Base-by-base conservation (phyloP, 64 coral and sea anemone species). In the Montipora foliosa region DNA sequence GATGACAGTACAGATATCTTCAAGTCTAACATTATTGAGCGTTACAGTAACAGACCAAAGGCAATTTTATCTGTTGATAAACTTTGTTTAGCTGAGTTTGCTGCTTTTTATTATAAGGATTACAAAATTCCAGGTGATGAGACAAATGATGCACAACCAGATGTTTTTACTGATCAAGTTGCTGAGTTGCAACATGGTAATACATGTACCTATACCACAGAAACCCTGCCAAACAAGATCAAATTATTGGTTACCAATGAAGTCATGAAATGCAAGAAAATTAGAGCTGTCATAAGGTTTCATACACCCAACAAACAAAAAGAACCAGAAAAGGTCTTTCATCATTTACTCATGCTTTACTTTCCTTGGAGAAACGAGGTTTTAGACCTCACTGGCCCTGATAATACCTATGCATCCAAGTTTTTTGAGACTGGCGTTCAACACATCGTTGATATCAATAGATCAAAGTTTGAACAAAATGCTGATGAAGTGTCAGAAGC, bases 211-310 rank as follows among this genome's bases (percentile, higher is more conserved):
- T 29, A 29, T 29, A 29, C 29, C 29, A 45, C 29, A 76, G 29
- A 37, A 47, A 15, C 44, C 9, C 44, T 76, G 13, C 74, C 74
- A 76, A 5, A 22, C n/a, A 75, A 5, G 12, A 76, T 87, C 49
- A 87, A 87, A 44, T 49, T 87, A 16, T 5, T 74, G 19, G 68
- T 49, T 69, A 49, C 67, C 19, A 69, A 87, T 71, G 84, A 87
- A 75, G 47, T 48, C 46, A 87, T 87, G 84, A 87, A 87, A 9
- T 49, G 84, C 13, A 67, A 46, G 15, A 69, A 91, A 49, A 53
- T 72, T 82, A 91, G 80, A 47, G 76, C 89, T 68, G 89, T 91
- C 20, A 49, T 91, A 79, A 91, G 79, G 44, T 91, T 67, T 16
- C 62, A 91, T 20, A 44, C 48, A 80, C 74, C 74, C 13, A 76